Base-by-base conservation (phyloP, 2,888 invertebrate genomes). In the Sarcophaga variegata region DNA sequence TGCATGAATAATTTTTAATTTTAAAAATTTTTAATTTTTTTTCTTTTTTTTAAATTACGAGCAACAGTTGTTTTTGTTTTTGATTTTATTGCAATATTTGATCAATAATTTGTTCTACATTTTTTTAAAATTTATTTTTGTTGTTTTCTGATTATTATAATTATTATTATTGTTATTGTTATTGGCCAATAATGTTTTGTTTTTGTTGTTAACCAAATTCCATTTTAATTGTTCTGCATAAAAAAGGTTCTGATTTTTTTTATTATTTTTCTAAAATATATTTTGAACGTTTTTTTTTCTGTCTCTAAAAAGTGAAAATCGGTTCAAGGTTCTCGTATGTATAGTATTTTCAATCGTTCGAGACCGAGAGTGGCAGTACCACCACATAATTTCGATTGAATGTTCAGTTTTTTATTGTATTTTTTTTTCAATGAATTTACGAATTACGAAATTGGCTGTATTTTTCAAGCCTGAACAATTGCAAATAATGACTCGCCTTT, bases 271-370 rank as follows among this genome's bases (percentile, higher is more conserved):
- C 49, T 14, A 49, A 49, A 11, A 49, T 49, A 49, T 14, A 49
- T 49, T 49, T 14, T 49, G 49, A 49, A 11, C 4, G 49, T 49
- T 49, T 49, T 49, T 11, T 4, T 14, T 54, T 37, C 8, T 37
- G 8, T 8, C 2, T 37, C 37, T 37, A 81, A 74, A 83, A 86
- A 87, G 74, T 69, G 81, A 85, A 77, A 89, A 78, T 74, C 74
- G 74, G 85, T 75, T 81, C 85, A 85, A 85, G 85, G 85, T 78
- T 71, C 49, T 64, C 66, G 20, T 60, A 60, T 2, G 37, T 37
- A 37, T 37, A 22, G 37, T 37, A 37, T 12, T 54, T 54, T 54
- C 54, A 54, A 10, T 54, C 5, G 54, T 54, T 37, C 37, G 37
- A 37, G 8, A 37, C 37, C 8, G 37, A 37, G 37, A 37, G 37